Conservation (phyloP, 2,888 invertebrate species). For the Scaptomyza parva region DNA sequence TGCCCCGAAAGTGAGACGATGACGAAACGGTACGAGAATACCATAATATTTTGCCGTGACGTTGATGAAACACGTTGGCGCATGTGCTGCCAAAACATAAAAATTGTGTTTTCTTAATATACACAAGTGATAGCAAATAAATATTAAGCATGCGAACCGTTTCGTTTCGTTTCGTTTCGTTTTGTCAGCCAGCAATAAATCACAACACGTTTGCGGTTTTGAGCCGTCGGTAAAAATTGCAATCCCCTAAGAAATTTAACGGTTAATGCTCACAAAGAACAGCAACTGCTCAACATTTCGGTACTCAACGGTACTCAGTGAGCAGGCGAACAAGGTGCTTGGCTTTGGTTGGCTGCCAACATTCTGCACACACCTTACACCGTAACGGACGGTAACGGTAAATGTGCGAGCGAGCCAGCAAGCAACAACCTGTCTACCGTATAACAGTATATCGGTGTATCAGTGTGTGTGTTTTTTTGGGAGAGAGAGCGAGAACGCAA, state of each 20-base stretch:
- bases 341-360: slow-evolving; percentile 84
- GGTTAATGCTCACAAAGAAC: slow-evolving; percentile 7
- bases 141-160: slow-evolving; percentile 27
- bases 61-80: slow-evolving; percentile 65
- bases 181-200: slow-evolving; percentile 50
- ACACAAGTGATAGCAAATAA: not conserved
- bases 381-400: slow-evolving; percentile 70
- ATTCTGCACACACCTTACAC: slow-evolving; percentile 84
- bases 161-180: too few species aligned
- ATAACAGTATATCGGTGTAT: slow-evolving; percentile 15
- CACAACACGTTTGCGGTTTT: slow-evolving; percentile 14
- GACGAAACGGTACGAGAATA: slow-evolving; percentile 46
- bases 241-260: slow-evolving; percentile 23
- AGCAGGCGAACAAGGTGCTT: slow-evolving; percentile 74
- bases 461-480: slow-evolving; percentile 15
- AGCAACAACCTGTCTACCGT: slow-evolving; percentile 71
- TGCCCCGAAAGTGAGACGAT: slow-evolving; percentile 67
- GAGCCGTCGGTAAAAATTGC: slow-evolving; percentile 75
- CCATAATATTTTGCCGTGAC: slow-evolving; percentile 63
- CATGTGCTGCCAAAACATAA: slow-evolving; percentile 45
- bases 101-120: slow-evolving; percentile 5
- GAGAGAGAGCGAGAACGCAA: slow-evolving; percentile 65
- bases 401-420: slow-evolving; percentile 71
- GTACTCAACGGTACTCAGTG: slow-evolving; percentile 35
- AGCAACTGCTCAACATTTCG: slow-evolving; percentile 2